phyloP scores from a whole-genome alignment of 2,113 vertebrate genomes.

The Istiophorus platypterus region DNA sequence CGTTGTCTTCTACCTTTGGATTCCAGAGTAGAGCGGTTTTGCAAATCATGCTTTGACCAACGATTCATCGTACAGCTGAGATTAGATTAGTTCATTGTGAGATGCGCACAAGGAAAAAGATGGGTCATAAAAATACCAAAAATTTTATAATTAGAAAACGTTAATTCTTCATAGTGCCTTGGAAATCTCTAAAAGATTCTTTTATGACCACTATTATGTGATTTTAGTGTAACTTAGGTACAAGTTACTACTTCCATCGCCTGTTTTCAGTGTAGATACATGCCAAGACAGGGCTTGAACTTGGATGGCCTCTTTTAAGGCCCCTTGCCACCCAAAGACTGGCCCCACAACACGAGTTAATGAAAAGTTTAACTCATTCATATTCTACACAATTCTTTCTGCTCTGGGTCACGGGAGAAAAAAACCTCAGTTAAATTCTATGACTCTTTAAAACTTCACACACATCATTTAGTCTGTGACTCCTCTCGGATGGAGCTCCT shows the following conservation, averaged over 20 bases:
- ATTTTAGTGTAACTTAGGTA: background rate
- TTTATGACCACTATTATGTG: background rate
- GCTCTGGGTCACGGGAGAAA: background rate
- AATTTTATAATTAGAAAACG: too few species aligned
- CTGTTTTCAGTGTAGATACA: background rate
- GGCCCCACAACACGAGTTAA: background rate
- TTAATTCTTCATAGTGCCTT: background rate
- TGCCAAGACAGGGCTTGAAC: background rate
- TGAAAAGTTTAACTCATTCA: background rate
- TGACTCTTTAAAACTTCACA: slow-evolving; percentile 9
- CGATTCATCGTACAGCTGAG: background rate
- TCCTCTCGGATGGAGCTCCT: background rate
- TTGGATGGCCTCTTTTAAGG: background rate
- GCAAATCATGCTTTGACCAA: background rate
- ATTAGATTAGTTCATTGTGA: too few species aligned
- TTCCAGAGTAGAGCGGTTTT: too few species aligned
- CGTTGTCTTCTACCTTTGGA: background rate
- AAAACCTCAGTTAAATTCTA: background rate
- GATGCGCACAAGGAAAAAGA: too few species aligned
- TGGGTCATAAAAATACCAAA: too few species aligned
- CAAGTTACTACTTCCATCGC: background rate
- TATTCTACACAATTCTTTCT: background rate
- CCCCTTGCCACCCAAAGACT: background rate
- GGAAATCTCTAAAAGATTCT: background rate
- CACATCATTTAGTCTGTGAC: slow-evolving; percentile 1